A percentile compares a stretch with the other conserved stretches of the same genome.
Evolutionary conservation across 2,113 vertebrate species (phyloP).

Genomic region (Atractosteus spatula): DNA sequence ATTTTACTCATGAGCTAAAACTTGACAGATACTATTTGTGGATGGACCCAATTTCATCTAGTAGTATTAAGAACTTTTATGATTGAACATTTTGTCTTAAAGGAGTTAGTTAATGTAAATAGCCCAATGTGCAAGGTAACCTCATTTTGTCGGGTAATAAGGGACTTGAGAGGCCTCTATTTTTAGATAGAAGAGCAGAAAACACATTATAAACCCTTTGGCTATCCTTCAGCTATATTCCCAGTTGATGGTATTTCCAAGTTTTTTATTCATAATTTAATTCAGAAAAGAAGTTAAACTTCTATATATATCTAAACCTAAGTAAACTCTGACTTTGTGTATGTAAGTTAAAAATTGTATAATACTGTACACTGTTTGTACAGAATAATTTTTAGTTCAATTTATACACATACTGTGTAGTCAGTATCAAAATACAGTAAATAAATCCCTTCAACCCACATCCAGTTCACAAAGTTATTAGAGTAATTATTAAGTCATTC

Average conservation of each 20-base stretch:
- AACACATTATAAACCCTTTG: conserved; percentile 57
- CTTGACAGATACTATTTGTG: conserved; percentile 35
- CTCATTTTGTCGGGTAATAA: conserved; percentile 64
- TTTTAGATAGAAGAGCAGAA: conserved; percentile 58
- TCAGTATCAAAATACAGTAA: too few relatives aligned
- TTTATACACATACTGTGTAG: too few relatives aligned
- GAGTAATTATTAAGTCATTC: too few relatives aligned
- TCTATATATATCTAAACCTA: too few relatives aligned
- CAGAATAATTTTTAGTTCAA: too few relatives aligned
- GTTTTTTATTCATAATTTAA: conserved; percentile 34
- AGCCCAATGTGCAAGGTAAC: conserved; percentile 48
- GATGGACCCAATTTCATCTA: conserved; percentile 33
- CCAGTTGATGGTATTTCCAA: conserved; percentile 47
- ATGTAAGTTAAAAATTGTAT: too few relatives aligned
- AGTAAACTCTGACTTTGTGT: too few relatives aligned
- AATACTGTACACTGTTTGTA: too few relatives aligned
- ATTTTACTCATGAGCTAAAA: conserved; percentile 47
- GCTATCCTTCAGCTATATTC: conserved; percentile 54
- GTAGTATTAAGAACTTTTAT: conserved; percentile 11
- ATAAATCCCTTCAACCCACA: too few relatives aligned
- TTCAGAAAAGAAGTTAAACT: conserved; percentile 31
- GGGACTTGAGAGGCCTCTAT: conserved; percentile 53
- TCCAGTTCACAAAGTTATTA: too few relatives aligned
- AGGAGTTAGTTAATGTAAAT: conserved; percentile 32
- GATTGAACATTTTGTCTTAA: conserved; percentile 39